Percentiles rank a stretch among this genome's conserved stretches.
phyloP scores from a whole-genome alignment of 2,113 vertebrate species.

The Brachypodius melanocephalos region DNA sequence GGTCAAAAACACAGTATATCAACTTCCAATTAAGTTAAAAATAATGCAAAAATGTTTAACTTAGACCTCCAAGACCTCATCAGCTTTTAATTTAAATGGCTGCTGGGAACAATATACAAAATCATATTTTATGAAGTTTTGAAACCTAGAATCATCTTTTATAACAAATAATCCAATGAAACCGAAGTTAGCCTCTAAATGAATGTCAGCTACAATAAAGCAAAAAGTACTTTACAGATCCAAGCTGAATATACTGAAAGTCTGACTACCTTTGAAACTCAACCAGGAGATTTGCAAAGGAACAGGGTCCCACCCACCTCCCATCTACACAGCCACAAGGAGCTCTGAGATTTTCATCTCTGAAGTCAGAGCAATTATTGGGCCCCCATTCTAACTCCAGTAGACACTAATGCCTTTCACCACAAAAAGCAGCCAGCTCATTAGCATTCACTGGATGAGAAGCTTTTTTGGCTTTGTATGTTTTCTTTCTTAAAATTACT shows the following conservation, averaged over 20 bases:
- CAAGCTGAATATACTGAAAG: not conserved
- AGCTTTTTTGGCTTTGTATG: not conserved
- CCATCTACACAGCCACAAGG: not conserved
- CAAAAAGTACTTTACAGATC: conserved; percentile 18
- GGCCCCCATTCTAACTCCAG: not conserved
- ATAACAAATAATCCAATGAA: conserved; percentile 65
- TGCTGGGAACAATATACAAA: conserved; percentile 62
- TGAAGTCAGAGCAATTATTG: not conserved
- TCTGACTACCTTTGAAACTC: not conserved
- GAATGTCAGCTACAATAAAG: conserved; percentile 52
- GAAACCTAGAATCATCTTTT: conserved; percentile 68
- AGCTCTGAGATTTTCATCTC: not conserved
- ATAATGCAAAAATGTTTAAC: conserved; percentile 64
- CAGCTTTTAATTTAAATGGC: conserved; percentile 65
- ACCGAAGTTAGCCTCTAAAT: conserved; percentile 64
- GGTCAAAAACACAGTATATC: conserved; percentile 70
- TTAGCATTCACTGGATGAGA: not conserved
- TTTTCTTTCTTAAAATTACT: not conserved
- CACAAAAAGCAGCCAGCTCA: not conserved
- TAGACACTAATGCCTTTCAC: not conserved
- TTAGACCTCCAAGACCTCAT: conserved; percentile 41
- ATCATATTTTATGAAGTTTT: conserved; percentile 60
- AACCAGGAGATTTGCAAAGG: not conserved
- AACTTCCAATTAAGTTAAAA: conserved; percentile 71
- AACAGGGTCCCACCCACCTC: not conserved